phyloP scores from a whole-genome alignment of 2,113 vertebrate species.

The Zosterops hypoxanthus region DNA sequence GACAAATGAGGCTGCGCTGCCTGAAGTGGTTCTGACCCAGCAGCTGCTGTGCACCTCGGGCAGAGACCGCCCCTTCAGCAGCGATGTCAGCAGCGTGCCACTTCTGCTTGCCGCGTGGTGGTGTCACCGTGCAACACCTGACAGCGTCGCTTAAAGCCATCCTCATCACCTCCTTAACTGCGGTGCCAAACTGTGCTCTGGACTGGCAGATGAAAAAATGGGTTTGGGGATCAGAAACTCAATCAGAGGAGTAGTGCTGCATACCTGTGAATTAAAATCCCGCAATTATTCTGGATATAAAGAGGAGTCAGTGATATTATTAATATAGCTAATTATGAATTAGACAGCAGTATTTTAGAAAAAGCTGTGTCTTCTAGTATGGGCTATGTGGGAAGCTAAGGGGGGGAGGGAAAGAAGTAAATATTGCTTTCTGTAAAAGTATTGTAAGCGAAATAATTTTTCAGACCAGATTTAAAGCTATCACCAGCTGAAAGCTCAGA shows the following conservation, averaged over 20 bases:
- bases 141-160: not conserved
- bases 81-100: not conserved
- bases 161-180: not conserved
- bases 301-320: not conserved
- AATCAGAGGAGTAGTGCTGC: not conserved
- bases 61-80: not conserved
- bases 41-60: not conserved
- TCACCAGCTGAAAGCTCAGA: not conserved
- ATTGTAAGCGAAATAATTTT: not conserved
- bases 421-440: not conserved
- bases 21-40: not conserved
- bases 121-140: not conserved
- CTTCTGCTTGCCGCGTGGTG: not conserved
- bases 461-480: not conserved
- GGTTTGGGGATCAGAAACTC: not conserved
- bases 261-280: not conserved
- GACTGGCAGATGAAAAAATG: not conserved
- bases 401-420: rapidly evolving
- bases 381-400: not conserved
- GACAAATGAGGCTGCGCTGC: not conserved
- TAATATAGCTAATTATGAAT: not conserved
- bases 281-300: not conserved
- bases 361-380: not conserved
- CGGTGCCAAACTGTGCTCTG: not conserved
- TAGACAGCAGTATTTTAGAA: not conserved